phyloP scores from a whole-genome alignment of 2,113 vertebrate species.

The Acinonyx jubatus region DNA sequence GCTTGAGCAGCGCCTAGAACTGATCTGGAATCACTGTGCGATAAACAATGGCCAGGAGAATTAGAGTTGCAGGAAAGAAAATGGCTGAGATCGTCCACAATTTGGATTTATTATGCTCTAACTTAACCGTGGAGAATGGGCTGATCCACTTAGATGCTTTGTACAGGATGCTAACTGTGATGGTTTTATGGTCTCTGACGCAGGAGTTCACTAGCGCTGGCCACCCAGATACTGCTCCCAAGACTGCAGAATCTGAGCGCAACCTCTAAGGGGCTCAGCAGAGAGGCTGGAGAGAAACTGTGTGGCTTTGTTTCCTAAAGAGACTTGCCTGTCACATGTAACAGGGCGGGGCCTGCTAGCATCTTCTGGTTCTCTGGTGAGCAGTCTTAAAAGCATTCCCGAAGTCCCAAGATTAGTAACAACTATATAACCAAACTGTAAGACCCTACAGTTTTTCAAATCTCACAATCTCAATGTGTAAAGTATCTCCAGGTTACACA shows the following conservation, averaged over 20 bases:
- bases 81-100: not conserved
- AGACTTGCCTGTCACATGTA: not conserved
- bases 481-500: slow-evolving; percentile 36
- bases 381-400: not conserved
- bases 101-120: not conserved
- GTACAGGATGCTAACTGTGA: not conserved
- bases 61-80: not conserved
- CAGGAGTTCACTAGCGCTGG: not conserved
- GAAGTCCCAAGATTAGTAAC: slow-evolving; percentile 4
- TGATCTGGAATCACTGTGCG: not conserved
- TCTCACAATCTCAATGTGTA: slow-evolving; percentile 32
- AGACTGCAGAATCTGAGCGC: not conserved
- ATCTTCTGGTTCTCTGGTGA: slow-evolving; percentile 14
- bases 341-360: not conserved
- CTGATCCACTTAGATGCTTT: not conserved
- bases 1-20: not conserved
- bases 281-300: not conserved
- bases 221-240: not conserved
- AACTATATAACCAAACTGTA: not conserved
- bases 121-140: not conserved
- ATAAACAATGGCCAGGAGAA: not conserved
- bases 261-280: not conserved
- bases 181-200: not conserved
- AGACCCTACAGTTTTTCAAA: not conserved
- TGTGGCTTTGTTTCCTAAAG: not conserved